Evolutionary conservation across 2,113 vertebrate species (phyloP).

Genomic region (Sinocyclocheilus anophthalmus): DNA sequence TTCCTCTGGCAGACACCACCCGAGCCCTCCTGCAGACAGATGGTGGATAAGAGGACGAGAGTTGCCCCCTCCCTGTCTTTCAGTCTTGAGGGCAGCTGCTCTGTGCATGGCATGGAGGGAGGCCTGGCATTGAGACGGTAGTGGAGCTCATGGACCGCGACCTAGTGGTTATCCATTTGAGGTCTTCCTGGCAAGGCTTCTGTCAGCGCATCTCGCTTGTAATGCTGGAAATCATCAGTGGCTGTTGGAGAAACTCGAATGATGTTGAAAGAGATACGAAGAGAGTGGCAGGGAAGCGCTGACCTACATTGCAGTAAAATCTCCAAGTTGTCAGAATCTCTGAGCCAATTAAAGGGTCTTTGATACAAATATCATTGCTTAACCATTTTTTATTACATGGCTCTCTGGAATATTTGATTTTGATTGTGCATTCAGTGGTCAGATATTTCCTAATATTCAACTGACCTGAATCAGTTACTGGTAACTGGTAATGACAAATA

Average conservation of each 20-base stretch:
- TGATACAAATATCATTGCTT: slow-evolving; percentile 33
- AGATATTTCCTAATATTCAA: background rate
- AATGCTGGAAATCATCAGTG: slow-evolving; percentile 27
- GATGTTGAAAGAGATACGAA: slow-evolving; percentile 60
- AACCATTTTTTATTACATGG: slow-evolving; percentile 10
- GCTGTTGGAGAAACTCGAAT: slow-evolving; percentile 11
- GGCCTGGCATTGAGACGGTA: slow-evolving; percentile 50
- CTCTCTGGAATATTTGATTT: background rate
- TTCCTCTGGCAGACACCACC: slow-evolving; percentile 71
- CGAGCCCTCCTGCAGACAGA: slow-evolving; percentile 75
- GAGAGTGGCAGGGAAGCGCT: slow-evolving; percentile 67
- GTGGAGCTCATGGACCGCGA: slow-evolving; percentile 66
- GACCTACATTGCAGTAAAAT: slow-evolving; percentile 71
- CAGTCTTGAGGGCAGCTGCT: slow-evolving; percentile 37
- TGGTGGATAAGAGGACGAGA: slow-evolving; percentile 67
- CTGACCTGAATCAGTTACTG: too few relatives aligned
- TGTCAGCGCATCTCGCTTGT: slow-evolving; percentile 53
- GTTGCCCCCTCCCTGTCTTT: slow-evolving; percentile 62
- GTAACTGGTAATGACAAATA: background rate
- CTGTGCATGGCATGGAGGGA: slow-evolving; percentile 30
- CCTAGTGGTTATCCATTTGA: slow-evolving; percentile 69
- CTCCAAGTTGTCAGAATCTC: slow-evolving; percentile 10
- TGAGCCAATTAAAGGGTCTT: slow-evolving; percentile 30
- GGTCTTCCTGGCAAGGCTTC: slow-evolving; percentile 72
- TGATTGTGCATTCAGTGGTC: background rate